Conservation (phyloP, 2,797 vertebrate genomes). For the Ctenopoma multispine region DNA sequence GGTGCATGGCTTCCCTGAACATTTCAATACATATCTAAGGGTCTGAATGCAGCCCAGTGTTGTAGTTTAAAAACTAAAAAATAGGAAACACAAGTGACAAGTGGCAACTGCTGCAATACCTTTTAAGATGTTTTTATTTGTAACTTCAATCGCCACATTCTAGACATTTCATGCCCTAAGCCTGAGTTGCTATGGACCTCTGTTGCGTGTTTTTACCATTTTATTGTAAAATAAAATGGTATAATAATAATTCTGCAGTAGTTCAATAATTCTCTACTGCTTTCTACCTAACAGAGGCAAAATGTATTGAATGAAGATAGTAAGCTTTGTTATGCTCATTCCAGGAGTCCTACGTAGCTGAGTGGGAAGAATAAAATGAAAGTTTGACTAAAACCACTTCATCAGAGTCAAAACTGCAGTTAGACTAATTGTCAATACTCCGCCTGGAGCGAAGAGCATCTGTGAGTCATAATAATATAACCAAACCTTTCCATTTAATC, state of each 20-base stretch:
- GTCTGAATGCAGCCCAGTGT: background rate
- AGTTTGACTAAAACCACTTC: conserved; percentile 12
- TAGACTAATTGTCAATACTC: conserved; percentile 25
- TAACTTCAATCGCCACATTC: background rate
- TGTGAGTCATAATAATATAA: conserved; percentile 14
- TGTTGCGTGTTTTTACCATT: background rate
- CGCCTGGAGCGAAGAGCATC: conserved; percentile 12
- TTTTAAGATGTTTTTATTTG: too few relatives aligned
- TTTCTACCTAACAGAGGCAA: background rate
- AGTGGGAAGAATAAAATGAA: conserved; percentile 31
- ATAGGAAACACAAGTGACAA: background rate
- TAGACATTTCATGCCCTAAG: background rate
- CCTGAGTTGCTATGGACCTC: background rate
- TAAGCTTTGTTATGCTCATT: background rate
- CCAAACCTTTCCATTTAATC: conserved; percentile 8
- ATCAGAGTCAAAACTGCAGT: conserved; percentile 22
- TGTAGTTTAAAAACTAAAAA: background rate
- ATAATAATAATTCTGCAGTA: too few relatives aligned
- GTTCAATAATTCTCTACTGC: background rate
- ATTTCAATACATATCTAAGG: conserved; percentile 46
- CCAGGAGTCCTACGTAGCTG: background rate
- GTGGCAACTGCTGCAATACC: background rate
- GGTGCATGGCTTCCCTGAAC: conserved; percentile 29
- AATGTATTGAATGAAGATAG: background rate
- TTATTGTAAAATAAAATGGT: too few relatives aligned